phyloP scores from a whole-genome alignment of 1,140 invertebrate genomes.

The Chrysomallon squamiferum region DNA sequence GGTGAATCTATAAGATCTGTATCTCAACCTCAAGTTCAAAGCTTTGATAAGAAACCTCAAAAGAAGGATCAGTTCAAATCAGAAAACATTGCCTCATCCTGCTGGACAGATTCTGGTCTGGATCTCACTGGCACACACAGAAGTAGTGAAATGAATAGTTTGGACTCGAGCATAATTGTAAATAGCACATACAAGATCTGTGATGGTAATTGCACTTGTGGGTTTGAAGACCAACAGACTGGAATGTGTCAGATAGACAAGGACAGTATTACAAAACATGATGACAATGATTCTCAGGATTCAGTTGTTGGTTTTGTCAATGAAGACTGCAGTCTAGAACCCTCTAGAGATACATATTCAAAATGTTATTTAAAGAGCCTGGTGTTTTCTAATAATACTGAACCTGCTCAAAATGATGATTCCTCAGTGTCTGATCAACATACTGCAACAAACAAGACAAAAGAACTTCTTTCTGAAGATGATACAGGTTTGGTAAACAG shows the following conservation, averaged over 20 bases:
- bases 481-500: no score
- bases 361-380: no score
- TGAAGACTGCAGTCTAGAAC: no score
- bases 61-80: not conserved
- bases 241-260: not conserved
- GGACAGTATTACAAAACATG: not conserved
- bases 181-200: not conserved
- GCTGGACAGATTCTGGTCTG: slow-evolving; percentile 44
- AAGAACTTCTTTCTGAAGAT: no score
- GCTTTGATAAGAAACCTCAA: not conserved
- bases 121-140: slow-evolving; percentile 34
- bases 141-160: not conserved
- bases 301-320: not conserved
- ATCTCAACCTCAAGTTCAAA: slow-evolving; percentile 31
- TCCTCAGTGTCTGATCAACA: no score
- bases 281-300: not conserved
- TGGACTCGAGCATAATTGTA: not conserved
- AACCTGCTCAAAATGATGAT: no score
- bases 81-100: slow-evolving; percentile 17
- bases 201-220: not conserved
- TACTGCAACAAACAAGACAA: no score
- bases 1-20: slow-evolving; percentile 20
- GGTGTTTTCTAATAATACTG: no score
- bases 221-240: not conserved
- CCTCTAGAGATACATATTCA: no score